Evolutionary conservation across 2,888 invertebrate genomes (phyloP), one percentile per base, ranked within the genome.

Genomic region (Amiota minor): DNA sequence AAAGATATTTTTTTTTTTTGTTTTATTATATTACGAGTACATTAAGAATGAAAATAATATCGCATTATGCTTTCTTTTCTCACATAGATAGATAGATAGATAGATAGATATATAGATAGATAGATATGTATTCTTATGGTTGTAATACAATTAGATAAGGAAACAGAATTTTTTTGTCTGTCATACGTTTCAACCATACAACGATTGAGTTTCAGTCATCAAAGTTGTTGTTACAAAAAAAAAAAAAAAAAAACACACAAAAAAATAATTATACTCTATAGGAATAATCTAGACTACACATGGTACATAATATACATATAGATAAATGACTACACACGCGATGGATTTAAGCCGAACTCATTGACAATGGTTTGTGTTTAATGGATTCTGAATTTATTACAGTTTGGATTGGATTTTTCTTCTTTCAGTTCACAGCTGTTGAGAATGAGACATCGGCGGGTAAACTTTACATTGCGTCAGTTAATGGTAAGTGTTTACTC

Each of bases 291-390:
- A 83, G 77, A 80, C 81, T 84, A 83, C 79, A 18, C 23, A 23
- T 20, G 3, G n/a, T 53, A 69, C 12, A 69, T 69, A 69, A 55
- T 70, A 70, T 35, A 55, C 18, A 70, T 81, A 56, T 56, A 56
- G 56, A 56, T 79, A 76, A 79, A 81, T 83, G 82, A 83, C 82
- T 83, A 85, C 81, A 80, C 79, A 80, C 83, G 83, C 81, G 56
- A 56, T 16, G 16, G 56, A 56, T 56, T 10, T 9, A 56, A 56
- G 56, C 56, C 16, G 56, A 16, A 18, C 18, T 56, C 35, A 35
- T 35, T 35, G 35, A 35, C 35, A 35, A 35, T 35, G 35, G 35
- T 35, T 53, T 53, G 14, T 53, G 12, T 53, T 53, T 53, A 53
- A n/a, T 53, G 12, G 14, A 53, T 53, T 53, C n/a, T 53, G 53